phyloP scores from a whole-genome alignment of 2,797 vertebrate species.

The Onychomys arenicola region DNA sequence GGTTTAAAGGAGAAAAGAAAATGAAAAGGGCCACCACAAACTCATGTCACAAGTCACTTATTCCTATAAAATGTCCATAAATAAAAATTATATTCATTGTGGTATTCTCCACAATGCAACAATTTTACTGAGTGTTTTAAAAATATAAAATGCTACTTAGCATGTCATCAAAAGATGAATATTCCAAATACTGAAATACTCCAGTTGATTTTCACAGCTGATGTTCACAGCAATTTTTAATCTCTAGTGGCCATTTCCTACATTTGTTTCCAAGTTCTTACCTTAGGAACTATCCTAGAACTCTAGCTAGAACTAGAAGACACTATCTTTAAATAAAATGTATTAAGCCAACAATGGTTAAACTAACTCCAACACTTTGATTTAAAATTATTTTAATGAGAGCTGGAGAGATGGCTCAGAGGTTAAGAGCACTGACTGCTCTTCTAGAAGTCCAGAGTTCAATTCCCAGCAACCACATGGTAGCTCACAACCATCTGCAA shows the following conservation, averaged over 20 bases:
- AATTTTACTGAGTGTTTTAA: conserved; percentile 38
- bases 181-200: neutral
- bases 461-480: too few relatives aligned
- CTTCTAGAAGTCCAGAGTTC: too few relatives aligned
- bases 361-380: neutral
- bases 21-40: neutral
- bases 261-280: neutral
- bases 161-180: conserved; percentile 20
- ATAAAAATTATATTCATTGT: neutral
- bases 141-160: conserved; percentile 44
- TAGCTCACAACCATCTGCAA: too few relatives aligned
- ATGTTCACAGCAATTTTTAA: neutral
- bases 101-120: neutral
- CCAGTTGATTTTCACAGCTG: neutral
- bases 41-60: neutral
- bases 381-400: too few relatives aligned
- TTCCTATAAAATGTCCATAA: neutral
- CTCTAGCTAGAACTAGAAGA: neutral
- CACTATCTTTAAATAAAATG: conserved; percentile 61
- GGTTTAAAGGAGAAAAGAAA: neutral
- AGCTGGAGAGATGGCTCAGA: too few relatives aligned
- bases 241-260: conserved; percentile 4
- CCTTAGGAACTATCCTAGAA: neutral
- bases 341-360: neutral
- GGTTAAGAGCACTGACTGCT: too few relatives aligned